phyloP scores from a whole-genome alignment of 2,797 vertebrate genomes.

The Oophaga sylvatica region DNA sequence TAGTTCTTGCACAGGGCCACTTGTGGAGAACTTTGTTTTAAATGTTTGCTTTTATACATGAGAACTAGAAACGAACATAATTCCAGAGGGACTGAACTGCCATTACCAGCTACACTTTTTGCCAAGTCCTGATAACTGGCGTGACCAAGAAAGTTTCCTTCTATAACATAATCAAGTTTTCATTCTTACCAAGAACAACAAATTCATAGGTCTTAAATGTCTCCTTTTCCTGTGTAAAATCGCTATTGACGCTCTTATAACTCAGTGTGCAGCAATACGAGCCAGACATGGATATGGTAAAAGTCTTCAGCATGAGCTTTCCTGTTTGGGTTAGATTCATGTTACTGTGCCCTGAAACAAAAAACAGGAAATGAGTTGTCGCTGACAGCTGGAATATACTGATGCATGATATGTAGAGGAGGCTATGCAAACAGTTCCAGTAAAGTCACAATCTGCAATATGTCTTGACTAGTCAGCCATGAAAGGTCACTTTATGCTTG shows the following conservation, averaged over 20 bases:
- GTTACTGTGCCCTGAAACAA: conserved; percentile 65
- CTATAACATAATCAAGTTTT: background rate
- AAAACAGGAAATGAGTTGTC: conserved; percentile 64
- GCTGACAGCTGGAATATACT: conserved; percentile 57
- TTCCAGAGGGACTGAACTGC: background rate
- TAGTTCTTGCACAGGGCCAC: too few species aligned
- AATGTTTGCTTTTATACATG: background rate
- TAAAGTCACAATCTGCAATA: conserved; percentile 51
- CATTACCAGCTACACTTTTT: background rate
- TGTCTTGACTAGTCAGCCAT: conserved; percentile 47
- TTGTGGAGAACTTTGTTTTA: background rate
- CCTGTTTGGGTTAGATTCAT: conserved; percentile 70
- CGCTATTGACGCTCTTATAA: conserved; percentile 69
- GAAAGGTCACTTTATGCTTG: conserved; percentile 52
- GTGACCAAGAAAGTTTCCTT: background rate
- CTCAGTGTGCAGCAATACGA: conserved; percentile 73
- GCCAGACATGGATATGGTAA: conserved; percentile 73
- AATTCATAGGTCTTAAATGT: conserved; percentile 68
- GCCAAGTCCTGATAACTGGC: background rate
- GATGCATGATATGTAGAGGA: conserved; percentile 59
- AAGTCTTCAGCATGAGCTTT: conserved; percentile 70
- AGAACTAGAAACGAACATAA: background rate
- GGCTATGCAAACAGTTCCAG: conserved; percentile 58
- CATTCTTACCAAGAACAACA: conserved; percentile 72
- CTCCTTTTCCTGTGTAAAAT: conserved; percentile 66